A percentile compares a stretch with the other conserved stretches of the same genome.
Evolutionary conservation across 2,888 invertebrate genomes (phyloP).

Genomic region (Dinocampus coccinellae): DNA sequence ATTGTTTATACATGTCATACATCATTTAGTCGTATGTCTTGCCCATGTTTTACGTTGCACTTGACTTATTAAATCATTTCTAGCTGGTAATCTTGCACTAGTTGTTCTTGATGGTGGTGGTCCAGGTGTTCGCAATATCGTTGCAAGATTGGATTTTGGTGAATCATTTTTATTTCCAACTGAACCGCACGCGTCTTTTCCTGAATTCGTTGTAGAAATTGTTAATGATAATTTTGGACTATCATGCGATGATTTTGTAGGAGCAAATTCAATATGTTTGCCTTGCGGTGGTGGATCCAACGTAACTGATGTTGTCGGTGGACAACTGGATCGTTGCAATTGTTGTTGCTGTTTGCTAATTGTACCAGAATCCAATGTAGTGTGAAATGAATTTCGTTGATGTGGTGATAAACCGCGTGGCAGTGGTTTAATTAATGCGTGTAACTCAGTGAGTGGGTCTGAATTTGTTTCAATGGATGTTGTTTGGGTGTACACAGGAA

Average conservation of each 20-base stretch:
- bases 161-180: neutral
- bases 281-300: constrained; percentile 60
- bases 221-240: constrained; percentile 21
- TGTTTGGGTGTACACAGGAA: constrained; percentile 64
- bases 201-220: constrained; percentile 23
- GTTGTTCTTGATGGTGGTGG: constrained; percentile 75
- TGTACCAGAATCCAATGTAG: constrained; percentile 8
- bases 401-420: constrained; percentile 48
- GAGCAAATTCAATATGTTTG: constrained; percentile 44
- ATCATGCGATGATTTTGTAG: constrained; percentile 25
- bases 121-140: constrained; percentile 56
- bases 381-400: constrained; percentile 41
- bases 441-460: constrained; percentile 52
- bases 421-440: constrained; percentile 64
- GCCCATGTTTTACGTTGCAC: constrained; percentile 87
- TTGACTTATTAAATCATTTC: constrained; percentile 87
- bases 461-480: constrained; percentile 55
- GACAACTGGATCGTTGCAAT: constrained; percentile 34
- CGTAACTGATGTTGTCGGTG: constrained; percentile 46
- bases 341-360: constrained; percentile 32
- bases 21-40: constrained; percentile 86
- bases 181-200: constrained; percentile 14
- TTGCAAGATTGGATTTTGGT: constrained; percentile 47
- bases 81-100: constrained; percentile 87
- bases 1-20: neutral